Evolutionary conservation across 1,140 invertebrate genomes (phyloP).

Genomic region (Drosophila neocordata): DNA sequence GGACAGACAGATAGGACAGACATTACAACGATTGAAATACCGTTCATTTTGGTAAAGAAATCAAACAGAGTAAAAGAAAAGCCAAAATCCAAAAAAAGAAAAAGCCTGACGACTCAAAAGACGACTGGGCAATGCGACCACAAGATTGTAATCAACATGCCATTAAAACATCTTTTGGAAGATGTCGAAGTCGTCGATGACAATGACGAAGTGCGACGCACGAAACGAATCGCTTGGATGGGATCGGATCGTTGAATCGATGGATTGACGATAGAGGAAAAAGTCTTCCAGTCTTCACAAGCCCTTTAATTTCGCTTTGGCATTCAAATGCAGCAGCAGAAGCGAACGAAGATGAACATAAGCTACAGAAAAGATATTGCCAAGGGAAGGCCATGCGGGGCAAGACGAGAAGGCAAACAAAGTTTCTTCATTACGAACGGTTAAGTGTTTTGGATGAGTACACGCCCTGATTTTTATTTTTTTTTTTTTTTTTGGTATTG

Average conservation of each 20-base stretch:
- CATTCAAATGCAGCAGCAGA: constrained; percentile 70
- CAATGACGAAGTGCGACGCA: constrained; percentile 70
- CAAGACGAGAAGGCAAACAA: constrained; percentile 36
- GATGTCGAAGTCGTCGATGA: constrained; percentile 72
- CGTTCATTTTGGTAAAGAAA: constrained; percentile 49
- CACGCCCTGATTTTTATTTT: constrained; percentile 68
- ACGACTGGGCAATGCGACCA: constrained; percentile 48
- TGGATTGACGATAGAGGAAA: constrained; percentile 26
- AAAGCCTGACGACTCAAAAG: constrained; percentile 31
- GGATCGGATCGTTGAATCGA: constrained; percentile 14
- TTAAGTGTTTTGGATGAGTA: constrained; percentile 81
- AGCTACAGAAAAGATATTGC: background rate
- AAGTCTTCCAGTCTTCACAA: constrained; percentile 21
- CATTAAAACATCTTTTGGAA: constrained; percentile 77
- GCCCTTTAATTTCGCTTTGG: constrained; percentile 72
- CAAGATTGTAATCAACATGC: constrained; percentile 81
- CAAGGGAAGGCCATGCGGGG: background rate
- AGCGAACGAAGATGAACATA: constrained; percentile 63
- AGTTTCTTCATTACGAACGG: constrained; percentile 73
- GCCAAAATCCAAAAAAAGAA: constrained; percentile 52
- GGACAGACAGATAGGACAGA: constrained; percentile 9
- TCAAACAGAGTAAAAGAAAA: constrained; percentile 34
- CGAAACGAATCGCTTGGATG: constrained; percentile 61
- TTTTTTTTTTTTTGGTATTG: constrained; percentile 32
- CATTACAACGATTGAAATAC: constrained; percentile 70